Evolutionary conservation across 2,797 vertebrate genomes (phyloP).

Genomic region (Octomys mimax): DNA sequence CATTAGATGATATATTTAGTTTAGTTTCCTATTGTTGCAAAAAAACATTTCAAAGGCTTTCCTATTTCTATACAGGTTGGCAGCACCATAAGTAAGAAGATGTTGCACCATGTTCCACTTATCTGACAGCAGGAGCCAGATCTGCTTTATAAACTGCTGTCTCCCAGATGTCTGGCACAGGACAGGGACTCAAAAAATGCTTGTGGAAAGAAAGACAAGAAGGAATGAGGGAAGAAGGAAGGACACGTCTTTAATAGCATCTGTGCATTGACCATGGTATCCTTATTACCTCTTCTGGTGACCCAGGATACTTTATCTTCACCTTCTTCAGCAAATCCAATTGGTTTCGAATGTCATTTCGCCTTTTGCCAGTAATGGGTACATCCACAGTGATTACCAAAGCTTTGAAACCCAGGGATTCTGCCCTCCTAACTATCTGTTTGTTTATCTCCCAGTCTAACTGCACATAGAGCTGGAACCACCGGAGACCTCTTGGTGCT

Average conservation of each 20-base stretch:
- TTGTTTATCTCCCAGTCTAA: constrained; percentile 92
- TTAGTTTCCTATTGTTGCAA: background rate
- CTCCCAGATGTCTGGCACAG: background rate
- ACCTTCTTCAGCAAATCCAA: constrained; percentile 93
- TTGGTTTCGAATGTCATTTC: constrained; percentile 93
- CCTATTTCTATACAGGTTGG: background rate
- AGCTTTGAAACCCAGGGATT: constrained; percentile 94
- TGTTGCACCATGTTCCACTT: background rate
- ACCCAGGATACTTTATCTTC: constrained; percentile 93
- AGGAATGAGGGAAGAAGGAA: background rate
- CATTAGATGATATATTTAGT: background rate
- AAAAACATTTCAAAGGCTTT: background rate
- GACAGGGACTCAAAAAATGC: too few relatives aligned
- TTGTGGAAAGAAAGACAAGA: background rate
- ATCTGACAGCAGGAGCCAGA: background rate
- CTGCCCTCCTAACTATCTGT: constrained; percentile 92
- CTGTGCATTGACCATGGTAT: background rate
- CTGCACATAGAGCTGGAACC: constrained; percentile 98
- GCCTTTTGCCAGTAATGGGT: constrained; percentile 94
- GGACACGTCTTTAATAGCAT: background rate
- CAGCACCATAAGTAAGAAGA: background rate
- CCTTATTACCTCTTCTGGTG: constrained; percentile 92
- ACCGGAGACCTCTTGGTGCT: constrained; percentile 92
- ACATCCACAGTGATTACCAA: constrained; percentile 95
- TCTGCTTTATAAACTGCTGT: background rate